Evolutionary conservation across 2,888 invertebrate species (phyloP), one percentile per base, ranked within the genome.

Genomic region (Meiosimyza platycephala): DNA sequence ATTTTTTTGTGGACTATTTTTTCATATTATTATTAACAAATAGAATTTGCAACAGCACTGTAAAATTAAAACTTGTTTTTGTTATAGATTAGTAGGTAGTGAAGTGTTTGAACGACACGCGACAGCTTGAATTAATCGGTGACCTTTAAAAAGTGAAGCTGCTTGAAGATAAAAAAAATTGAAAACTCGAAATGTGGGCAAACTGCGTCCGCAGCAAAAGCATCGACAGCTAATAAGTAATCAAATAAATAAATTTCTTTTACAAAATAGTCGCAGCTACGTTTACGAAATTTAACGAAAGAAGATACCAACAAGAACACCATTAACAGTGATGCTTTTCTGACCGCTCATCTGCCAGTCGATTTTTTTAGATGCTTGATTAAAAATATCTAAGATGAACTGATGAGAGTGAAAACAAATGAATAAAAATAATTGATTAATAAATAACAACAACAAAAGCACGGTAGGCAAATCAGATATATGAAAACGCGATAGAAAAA

Each of bases 351-450:
- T 6, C 40, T 40, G 40, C 40, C 40, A 6, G 9, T 40, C 4
- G 40, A 40, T 7, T 40, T 6, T 2, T 40, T 40, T 40, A 7
- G 40, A 9, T 7, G 40, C 40, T 40, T 40, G 9, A 40, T 40
- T 7, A 40, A 40, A 40, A 40, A 40, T 40, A 28, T n/a, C 52
- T 22, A 22, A 64, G 51, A 64, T 15, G 15, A 64, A 13, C 11
- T 48, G 64, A 11, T 50, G 51, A 51, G 64, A 51, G 64, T 51
- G 50, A 50, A 64, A 9, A 16, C 16, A 62, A 47, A 40, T 40
- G 64, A 64, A 64, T 64, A 51, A 64, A 51, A 64, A 64, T 52
- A 64, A 51, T 64, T 64, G 50, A 64, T 51, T 64, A 9, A 13
- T 13, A 28, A 64, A 64, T 51, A 15, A 63, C 18, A 63, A 62